These are phyloP conservation scores for Uloborus diversus DNA, from an alignment of 1,140 invertebrate species.

Conservation along the genomic window DNA sequence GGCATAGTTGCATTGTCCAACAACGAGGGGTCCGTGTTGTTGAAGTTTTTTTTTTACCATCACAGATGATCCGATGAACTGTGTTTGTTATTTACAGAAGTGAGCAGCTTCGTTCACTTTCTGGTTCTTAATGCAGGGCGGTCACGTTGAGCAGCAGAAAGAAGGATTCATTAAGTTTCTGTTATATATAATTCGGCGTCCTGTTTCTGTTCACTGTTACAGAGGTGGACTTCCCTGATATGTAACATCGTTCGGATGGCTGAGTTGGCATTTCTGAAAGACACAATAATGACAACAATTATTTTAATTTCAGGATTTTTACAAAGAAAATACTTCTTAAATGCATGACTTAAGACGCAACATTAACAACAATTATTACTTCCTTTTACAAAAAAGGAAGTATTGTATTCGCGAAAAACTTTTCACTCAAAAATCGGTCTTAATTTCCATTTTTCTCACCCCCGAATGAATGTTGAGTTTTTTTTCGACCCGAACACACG, in stretches of 20 bases:
- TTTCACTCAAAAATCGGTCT: too few species aligned
- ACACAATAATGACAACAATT: not conserved
- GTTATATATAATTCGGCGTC: slow-evolving; percentile 19
- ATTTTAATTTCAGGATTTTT: too few species aligned
- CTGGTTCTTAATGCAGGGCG: not conserved
- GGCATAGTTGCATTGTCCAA: slow-evolving; percentile 24
- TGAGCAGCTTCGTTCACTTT: slow-evolving; percentile 2
- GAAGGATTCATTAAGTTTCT: slow-evolving; percentile 7
- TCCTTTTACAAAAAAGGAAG: too few species aligned
- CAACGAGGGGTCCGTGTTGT: not conserved
- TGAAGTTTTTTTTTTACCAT: slow-evolving; percentile 7
- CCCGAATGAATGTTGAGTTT: too few species aligned
- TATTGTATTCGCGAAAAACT: too few species aligned
- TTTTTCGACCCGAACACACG: too few species aligned
- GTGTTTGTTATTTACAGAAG: slow-evolving; percentile 32
- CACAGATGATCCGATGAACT: slow-evolving; percentile 37
- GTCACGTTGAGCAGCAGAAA: slow-evolving; percentile 28
- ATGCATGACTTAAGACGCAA: too few species aligned
- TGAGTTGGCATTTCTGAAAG: slow-evolving; percentile 58
- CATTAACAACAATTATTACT: too few species aligned
- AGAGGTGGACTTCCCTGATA: slow-evolving; percentile 55
- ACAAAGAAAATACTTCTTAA: too few species aligned
- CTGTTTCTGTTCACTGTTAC: slow-evolving; percentile 1
- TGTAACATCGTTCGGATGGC: slow-evolving; percentile 59
- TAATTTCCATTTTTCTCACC: too few species aligned